Evolutionary conservation across 2,797 vertebrate genomes (phyloP).

Genomic region (Cyprinella venusta): DNA sequence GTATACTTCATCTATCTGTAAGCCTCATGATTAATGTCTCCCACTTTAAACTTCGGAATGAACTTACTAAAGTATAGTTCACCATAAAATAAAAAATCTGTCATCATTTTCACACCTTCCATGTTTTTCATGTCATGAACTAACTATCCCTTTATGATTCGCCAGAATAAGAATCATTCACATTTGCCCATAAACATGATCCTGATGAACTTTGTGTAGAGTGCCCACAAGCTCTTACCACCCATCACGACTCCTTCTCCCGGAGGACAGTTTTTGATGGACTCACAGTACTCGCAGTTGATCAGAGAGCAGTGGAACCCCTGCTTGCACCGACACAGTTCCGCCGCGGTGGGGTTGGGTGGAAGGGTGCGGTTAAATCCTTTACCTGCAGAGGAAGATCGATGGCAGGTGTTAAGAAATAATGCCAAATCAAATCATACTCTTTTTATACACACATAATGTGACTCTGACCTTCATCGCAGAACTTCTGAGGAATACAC

Average conservation of each 20-base stretch:
- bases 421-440: background rate
- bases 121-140: background rate
- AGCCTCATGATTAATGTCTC: background rate
- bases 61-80: background rate
- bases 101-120: background rate
- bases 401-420: background rate
- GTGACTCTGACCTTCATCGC: slow-evolving; percentile 84
- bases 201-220: slow-evolving; percentile 9
- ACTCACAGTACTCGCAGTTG: slow-evolving; percentile 89
- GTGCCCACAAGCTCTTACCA: slow-evolving; percentile 63
- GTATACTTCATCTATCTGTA: slow-evolving; percentile 37
- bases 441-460: background rate
- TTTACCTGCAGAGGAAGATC: slow-evolving; percentile 74
- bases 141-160: background rate
- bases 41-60: slow-evolving; percentile 7
- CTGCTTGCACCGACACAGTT: slow-evolving; percentile 81
- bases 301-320: slow-evolving; percentile 84
- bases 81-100: background rate
- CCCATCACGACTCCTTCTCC: slow-evolving; percentile 78
- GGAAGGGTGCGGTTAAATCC: slow-evolving; percentile 77
- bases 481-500: slow-evolving; percentile 86
- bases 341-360: slow-evolving; percentile 78
- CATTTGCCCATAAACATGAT: background rate
- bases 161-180: slow-evolving; percentile 12
- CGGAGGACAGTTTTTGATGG: slow-evolving; percentile 77